Base-by-base conservation (phyloP, 2,888 invertebrate genomes). In the Sarcophaga subvicina region DNA sequence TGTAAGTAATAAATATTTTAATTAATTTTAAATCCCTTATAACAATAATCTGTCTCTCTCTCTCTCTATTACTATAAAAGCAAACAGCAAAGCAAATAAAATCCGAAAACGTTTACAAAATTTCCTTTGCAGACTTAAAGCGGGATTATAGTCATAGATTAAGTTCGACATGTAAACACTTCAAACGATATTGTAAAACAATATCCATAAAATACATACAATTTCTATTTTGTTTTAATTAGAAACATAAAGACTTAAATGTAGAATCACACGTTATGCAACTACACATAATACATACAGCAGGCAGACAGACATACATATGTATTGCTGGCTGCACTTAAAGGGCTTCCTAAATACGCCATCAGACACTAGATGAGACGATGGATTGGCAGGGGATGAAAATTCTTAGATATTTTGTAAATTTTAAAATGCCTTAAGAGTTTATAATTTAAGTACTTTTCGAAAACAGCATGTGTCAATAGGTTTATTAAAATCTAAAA, bases 1-100 rank as follows among this genome's bases (percentile, higher is more conserved):
- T 54, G 54, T 54, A 17, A 54, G 17, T 54, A 17, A 17, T 0
- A 71, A 71, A 6, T n/a, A 64, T 71, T 71, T 82, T 64, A 64
- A 82, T 71, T 82, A 62, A 22, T 25, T 70, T 45, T 59, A n/a
- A 70, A 70, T 70, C 47, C 70, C 70, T 59, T 14, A 64, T 63
- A 70, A 73, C 76, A 70, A 54, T 70, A 54, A 67, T 49, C 27
- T 66, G 8, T 37, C 2, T 37, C 37, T 37, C 37, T 37, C 37
- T 37, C 37, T 37, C 37, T 8, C 37, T 37, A 37, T 37, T 2
- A 37, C 37, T 37, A 37, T 8, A 10, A 37, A 37, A 37, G 37
- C 37, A 27, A 27, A 27, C 37, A 37, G 37, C 49, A 49, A 14
- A 49, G 14, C 49, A 54, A 54, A 54, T 17, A 54, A 14, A 54